Percentiles rank a stretch among this genome's conserved stretches.
These are phyloP conservation scores for Esox niger DNA, from an alignment of 2,113 vertebrate genomes.

Conservation along the genomic window DNA sequence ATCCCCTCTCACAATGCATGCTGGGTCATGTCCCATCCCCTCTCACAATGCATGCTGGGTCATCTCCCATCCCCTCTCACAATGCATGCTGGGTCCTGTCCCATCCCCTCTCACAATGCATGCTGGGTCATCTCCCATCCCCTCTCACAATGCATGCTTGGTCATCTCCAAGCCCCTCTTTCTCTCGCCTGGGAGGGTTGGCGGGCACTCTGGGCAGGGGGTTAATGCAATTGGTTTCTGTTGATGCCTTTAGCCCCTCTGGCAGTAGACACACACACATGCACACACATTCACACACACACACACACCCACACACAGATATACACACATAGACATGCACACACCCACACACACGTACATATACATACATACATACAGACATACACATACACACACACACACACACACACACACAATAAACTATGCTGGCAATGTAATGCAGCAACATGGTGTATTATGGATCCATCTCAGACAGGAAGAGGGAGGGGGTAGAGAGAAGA, in stretches of 20 bases:
- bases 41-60: no score
- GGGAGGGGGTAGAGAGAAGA: constrained; percentile 58
- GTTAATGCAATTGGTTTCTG: constrained; percentile 70
- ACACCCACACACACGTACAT: constrained; percentile 42
- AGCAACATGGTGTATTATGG: constrained; percentile 60
- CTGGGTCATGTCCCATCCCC: no score
- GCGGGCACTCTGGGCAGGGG: constrained; percentile 11
- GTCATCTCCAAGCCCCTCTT: no score
- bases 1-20: no score
- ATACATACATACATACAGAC: no score
- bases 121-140: no score
- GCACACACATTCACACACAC: constrained; percentile 60
- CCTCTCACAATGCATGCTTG: no score
- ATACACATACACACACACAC: no score
- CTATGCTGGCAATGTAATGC: constrained; percentile 69
- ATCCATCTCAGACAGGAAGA: constrained; percentile 44
- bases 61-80: no score
- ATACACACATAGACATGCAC: constrained; percentile 3
- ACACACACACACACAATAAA: constrained; percentile 64
- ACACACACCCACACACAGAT: constrained; percentile 56
- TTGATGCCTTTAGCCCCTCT: constrained; percentile 60
- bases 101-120: no score
- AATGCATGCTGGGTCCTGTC: no score
- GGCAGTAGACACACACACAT: constrained; percentile 36
- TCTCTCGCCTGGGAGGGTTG: no score